Percentiles rank a stretch among this genome's conserved stretches.
These are phyloP conservation scores for Mellivora capensis DNA, from an alignment of 2,113 vertebrate species.

Conservation along the genomic window DNA sequence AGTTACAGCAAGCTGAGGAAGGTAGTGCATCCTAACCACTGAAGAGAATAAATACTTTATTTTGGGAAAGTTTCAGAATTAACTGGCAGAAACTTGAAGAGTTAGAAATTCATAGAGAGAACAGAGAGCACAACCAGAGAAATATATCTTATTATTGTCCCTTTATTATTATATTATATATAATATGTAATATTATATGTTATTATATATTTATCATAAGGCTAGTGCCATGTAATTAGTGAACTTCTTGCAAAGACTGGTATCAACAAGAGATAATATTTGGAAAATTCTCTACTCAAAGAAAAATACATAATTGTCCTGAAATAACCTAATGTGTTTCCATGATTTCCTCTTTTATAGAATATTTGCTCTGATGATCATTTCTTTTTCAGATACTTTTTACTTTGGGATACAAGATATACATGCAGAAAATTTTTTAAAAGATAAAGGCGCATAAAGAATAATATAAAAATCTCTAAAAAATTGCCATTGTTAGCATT, in stretches of 20 bases:
- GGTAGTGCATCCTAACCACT: not conserved
- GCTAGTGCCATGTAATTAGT: not conserved
- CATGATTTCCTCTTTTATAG: not conserved
- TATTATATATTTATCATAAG: not conserved
- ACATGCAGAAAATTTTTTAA: not conserved
- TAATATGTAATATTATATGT: too few species aligned
- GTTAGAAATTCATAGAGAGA: not conserved
- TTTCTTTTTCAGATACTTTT: not conserved
- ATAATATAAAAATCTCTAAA: not conserved
- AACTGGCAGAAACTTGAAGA: not conserved
- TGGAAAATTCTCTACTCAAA: not conserved
- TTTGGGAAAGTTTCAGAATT: not conserved
- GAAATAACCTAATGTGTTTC: not conserved
- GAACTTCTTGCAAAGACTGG: not conserved
- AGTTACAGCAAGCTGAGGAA: not conserved
- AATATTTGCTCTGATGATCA: not conserved
- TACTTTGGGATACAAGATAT: not conserved
- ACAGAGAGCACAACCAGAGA: not conserved
- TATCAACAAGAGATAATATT: not conserved
- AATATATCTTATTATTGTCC: not conserved
- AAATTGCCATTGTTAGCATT: not conserved
- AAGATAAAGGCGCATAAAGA: not conserved
- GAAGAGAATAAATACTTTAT: not conserved
- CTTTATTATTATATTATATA: not conserved
- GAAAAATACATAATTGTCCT: not conserved